Evolutionary conservation across 2,113 vertebrate genomes (phyloP), one percentile per base, ranked within the genome.

Genomic region (Crotalus tigris): DNA sequence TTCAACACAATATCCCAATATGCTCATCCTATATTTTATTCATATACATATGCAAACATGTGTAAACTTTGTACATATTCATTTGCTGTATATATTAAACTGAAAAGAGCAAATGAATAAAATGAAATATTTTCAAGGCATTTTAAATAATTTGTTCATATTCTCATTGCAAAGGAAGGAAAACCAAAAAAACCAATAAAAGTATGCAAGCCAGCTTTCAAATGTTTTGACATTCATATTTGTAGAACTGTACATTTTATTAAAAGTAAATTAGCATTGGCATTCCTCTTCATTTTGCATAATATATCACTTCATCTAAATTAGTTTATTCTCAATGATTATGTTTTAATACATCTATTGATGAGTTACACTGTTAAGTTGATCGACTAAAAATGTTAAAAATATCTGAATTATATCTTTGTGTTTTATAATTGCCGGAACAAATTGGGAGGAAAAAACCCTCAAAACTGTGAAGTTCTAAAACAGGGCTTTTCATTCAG

Each of bases 221-320:
- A 92, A 85, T 69, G 26, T 89, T 89, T 92, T 85, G 54, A 92
- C 19, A 85, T 51, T 85, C 64, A 11, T 58, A 85, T 58, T 85
- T 89, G 23, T 49, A 6, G 11, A 39, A 49, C 15, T 88, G 29
- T 39, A 89, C 29, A 55, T 92, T 85, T 55, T 85, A 90, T 44
- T 58, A 29, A 85, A 90, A 85, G 29, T 85, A 92, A 59, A 90
- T 89, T 92, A 85, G 39, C 19, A 53, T 59, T 46, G 44, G 39
- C 44, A 13, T 85, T 85, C 85, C 88, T 93, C 54, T 85, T 85
- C 92, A 89, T 46, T 75, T 85, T 89, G 51, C 26, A 29, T 85
- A 58, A 59, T 39, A 8, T 90, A 90, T 85, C 29, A 89, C 39
- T 46, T 19, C 58, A 55, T 59, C 85, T 93, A 12, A 85, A 90